Conservation (phyloP, 2,797 vertebrate genomes). For the Coilia nasus region DNA sequence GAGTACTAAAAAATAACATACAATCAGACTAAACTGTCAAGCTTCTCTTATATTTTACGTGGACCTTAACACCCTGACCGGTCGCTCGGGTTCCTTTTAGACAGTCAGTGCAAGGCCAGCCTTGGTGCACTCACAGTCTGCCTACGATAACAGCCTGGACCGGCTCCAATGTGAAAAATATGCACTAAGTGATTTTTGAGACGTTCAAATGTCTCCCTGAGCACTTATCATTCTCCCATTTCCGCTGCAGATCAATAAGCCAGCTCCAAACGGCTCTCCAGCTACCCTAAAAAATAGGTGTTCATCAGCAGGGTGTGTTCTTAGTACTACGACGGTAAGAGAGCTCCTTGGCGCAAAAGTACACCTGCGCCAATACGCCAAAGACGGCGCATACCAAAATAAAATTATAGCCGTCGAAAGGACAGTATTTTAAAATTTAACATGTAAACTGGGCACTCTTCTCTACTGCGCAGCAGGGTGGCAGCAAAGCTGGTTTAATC, state of each 20-base stretch:
- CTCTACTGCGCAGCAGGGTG: slow-evolving; percentile 15
- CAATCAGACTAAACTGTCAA: background rate
- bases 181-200: slow-evolving; percentile 84
- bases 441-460: background rate
- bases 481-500: slow-evolving; percentile 62
- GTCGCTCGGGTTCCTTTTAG: slow-evolving; percentile 38
- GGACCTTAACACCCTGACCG: slow-evolving; percentile 61
- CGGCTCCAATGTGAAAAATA: slow-evolving; percentile 77
- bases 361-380: background rate
- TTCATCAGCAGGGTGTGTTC: background rate
- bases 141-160: slow-evolving; percentile 68
- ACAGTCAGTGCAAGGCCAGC: background rate
- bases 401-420: background rate
- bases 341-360: background rate
- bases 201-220: slow-evolving; percentile 83
- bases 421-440: background rate
- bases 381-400: background rate
- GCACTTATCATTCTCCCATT: slow-evolving; percentile 79
- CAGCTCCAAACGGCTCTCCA: slow-evolving; percentile 67
- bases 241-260: slow-evolving; percentile 84
- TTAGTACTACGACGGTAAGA: background rate
- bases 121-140: background rate
- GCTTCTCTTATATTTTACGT: background rate
- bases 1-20: background rate
- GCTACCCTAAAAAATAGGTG: slow-evolving; percentile 38